Conservation (phyloP, 2,797 vertebrate species). For the Clangula hyemalis region DNA sequence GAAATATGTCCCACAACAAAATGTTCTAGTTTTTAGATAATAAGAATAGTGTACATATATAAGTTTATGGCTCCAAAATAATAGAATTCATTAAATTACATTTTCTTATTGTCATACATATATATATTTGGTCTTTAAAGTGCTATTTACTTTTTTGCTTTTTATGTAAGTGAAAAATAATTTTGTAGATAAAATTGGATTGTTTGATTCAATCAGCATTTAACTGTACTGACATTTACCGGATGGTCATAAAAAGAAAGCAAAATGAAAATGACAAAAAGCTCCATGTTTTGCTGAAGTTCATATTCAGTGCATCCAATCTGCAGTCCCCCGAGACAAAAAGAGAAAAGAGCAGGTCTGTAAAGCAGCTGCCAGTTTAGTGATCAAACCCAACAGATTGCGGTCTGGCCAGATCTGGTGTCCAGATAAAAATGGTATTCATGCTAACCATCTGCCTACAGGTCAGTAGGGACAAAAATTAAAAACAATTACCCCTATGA, state of each 20-base stretch:
- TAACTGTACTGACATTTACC: slow-evolving; percentile 64
- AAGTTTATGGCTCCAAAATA: neutral
- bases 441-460: slow-evolving; percentile 82
- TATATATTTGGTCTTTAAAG: neutral
- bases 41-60: neutral
- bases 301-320: slow-evolving; percentile 73
- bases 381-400: slow-evolving; percentile 73
- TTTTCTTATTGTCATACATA: neutral
- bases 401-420: slow-evolving; percentile 73
- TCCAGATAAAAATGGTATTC: slow-evolving; percentile 81
- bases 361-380: slow-evolving; percentile 71
- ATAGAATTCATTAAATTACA: neutral
- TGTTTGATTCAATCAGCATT: slow-evolving; percentile 60
- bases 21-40: neutral
- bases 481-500: slow-evolving; percentile 82
- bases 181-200: slow-evolving; percentile 9
- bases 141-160: neutral
- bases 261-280: slow-evolving; percentile 68
- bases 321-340: slow-evolving; percentile 50
- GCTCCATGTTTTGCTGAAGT: slow-evolving; percentile 68
- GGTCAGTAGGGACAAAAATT: slow-evolving; percentile 80
- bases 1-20: neutral
- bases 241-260: slow-evolving; percentile 68
- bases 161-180: neutral
- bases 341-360: slow-evolving; percentile 64